A percentile compares a stretch with the other conserved stretches of the same genome.
These are phyloP conservation scores for Biston stratarius DNA, from an alignment of 2,888 invertebrate genomes.

Conservation along the genomic window DNA sequence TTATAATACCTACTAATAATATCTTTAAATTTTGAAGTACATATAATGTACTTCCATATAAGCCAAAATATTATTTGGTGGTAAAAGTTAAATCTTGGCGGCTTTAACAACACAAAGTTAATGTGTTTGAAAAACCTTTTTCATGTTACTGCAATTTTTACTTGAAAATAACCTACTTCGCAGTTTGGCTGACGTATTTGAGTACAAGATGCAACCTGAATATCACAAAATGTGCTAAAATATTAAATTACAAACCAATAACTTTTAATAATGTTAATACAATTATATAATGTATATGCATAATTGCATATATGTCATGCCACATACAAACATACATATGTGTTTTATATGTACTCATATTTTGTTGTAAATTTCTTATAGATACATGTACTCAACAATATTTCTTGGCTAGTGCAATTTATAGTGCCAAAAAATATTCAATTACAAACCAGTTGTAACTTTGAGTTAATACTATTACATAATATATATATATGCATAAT, in stretches of 20 bases:
- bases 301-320: background rate
- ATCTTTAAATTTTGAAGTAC: background rate
- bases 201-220: background rate
- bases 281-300: background rate
- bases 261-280: too few species aligned
- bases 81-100: too few species aligned
- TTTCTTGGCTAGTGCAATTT: conserved; percentile 14
- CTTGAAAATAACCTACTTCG: background rate
- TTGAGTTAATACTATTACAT: background rate
- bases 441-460: background rate
- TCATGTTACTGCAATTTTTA: background rate
- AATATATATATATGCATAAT: background rate
- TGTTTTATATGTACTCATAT: too few species aligned
- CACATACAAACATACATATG: background rate
- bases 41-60: background rate
- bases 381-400: background rate
- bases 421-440: conserved; percentile 6
- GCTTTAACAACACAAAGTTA: too few species aligned
- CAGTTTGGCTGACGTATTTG: background rate
- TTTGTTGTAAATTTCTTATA: background rate
- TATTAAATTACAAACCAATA: background rate
- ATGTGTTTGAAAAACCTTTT: too few species aligned
- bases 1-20: background rate
- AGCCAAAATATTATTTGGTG: too few species aligned
- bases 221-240: background rate